Percentiles rank a stretch among this genome's conserved stretches.
phyloP scores from a whole-genome alignment of 2,113 vertebrate species.

The Gallinago undulata region DNA sequence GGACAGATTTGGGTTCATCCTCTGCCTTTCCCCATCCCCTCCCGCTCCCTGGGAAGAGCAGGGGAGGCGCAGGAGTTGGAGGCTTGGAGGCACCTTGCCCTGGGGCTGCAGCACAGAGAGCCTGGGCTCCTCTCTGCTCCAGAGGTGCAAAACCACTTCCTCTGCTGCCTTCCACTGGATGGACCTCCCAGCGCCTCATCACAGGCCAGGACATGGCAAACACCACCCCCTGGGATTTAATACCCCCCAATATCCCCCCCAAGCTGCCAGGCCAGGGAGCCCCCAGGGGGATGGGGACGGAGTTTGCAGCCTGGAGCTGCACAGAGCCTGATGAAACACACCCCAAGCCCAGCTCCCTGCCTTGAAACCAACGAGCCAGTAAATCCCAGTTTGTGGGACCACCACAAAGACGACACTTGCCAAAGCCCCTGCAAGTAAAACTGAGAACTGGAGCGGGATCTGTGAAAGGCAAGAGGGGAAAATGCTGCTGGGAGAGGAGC shows the following conservation, averaged over 20 bases:
- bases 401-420: slow-evolving; percentile 27
- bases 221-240: not conserved
- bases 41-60: accelerated
- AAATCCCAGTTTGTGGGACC: slow-evolving; percentile 19
- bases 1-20: not conserved
- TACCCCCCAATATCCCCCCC: too few species aligned
- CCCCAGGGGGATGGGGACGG: accelerated
- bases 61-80: not conserved
- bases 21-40: not conserved
- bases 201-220: not conserved
- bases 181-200: not conserved
- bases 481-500: not conserved
- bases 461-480: not conserved
- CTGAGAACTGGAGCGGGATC: slow-evolving; percentile 27
- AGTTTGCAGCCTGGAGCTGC: not conserved
- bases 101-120: not conserved
- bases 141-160: not conserved
- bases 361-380: slow-evolving; percentile 36
- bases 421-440: slow-evolving; percentile 22
- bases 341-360: not conserved
- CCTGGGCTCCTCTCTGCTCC: not conserved
- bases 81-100: not conserved
- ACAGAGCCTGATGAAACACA: not conserved
- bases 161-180: accelerated
- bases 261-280: not conserved